Evolutionary conservation across 2,888 invertebrate genomes (phyloP).

Genomic region (Sinotaia quadrata): DNA sequence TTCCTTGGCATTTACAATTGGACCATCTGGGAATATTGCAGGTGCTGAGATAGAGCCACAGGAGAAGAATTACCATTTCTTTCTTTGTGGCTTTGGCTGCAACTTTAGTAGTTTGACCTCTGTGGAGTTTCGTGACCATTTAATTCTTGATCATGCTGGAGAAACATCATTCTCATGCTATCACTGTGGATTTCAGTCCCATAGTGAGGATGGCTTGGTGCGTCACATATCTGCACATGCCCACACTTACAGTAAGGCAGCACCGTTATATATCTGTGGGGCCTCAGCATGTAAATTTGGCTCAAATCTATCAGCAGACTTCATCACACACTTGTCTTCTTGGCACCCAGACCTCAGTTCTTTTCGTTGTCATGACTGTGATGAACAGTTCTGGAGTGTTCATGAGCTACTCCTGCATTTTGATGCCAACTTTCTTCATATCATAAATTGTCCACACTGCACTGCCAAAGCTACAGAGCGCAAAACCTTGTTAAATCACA

Average conservation of each 20-base stretch:
- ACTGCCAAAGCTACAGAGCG: slow-evolving; percentile 54
- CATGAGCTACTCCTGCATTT: slow-evolving; percentile 50
- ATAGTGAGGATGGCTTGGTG: slow-evolving; percentile 53
- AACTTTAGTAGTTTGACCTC: slow-evolving; percentile 51
- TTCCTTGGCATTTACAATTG: not conserved
- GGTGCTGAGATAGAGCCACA: not conserved
- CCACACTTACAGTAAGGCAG: slow-evolving; percentile 53
- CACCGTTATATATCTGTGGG: slow-evolving; percentile 56
- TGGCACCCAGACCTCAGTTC: slow-evolving; percentile 43
- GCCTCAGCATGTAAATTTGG: slow-evolving; percentile 55
- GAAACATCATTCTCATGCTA: slow-evolving; percentile 53
- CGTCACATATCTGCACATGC: slow-evolving; percentile 51
- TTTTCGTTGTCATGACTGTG: slow-evolving; percentile 54
- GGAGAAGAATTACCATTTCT: slow-evolving; percentile 44
- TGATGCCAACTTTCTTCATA: slow-evolving; percentile 55
- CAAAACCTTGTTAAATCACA: slow-evolving; percentile 51
- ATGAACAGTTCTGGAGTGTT: slow-evolving; percentile 43
- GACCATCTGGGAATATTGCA: not conserved
- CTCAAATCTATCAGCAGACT: slow-evolving; percentile 54
- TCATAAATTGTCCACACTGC: slow-evolving; percentile 61
- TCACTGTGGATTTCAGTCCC: slow-evolving; percentile 59
- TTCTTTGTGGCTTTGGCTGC: slow-evolving; percentile 62
- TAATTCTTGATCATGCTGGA: slow-evolving; percentile 45
- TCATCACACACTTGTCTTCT: slow-evolving; percentile 50
- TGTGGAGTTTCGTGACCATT: slow-evolving; percentile 51